These are phyloP conservation scores for Larimichthys polyactis DNA, from an alignment of 2,113 vertebrate species.

Conservation along the genomic window DNA sequence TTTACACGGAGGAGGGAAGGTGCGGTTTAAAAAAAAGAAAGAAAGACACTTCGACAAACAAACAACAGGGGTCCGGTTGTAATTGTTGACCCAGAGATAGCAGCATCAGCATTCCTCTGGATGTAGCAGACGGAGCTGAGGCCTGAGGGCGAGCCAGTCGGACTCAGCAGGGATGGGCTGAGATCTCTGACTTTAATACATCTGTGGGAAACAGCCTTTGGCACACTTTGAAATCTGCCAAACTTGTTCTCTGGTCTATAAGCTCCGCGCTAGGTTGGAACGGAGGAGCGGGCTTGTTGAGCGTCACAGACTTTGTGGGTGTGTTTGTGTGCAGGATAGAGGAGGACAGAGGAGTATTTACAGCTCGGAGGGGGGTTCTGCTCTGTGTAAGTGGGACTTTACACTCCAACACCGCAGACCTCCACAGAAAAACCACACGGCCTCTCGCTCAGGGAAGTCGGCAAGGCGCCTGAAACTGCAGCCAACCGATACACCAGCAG, in stretches of 20 bases:
- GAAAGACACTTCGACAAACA: slow-evolving; percentile 46
- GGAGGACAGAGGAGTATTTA: slow-evolving; percentile 72
- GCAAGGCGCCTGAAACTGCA: background rate
- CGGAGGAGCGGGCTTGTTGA: slow-evolving; percentile 57
- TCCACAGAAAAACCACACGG: slow-evolving; percentile 46
- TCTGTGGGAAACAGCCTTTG: slow-evolving; percentile 61
- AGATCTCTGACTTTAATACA: slow-evolving; percentile 50
- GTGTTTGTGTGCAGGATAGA: slow-evolving; percentile 46
- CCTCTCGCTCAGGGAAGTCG: background rate
- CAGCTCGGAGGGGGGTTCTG: slow-evolving; percentile 74
- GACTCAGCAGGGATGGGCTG: slow-evolving; percentile 39
- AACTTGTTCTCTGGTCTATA: slow-evolving; percentile 78
- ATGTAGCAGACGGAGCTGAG: slow-evolving; percentile 39
- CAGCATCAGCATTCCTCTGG: slow-evolving; percentile 60
- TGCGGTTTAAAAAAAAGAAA: background rate
- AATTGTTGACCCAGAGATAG: slow-evolving; percentile 57
- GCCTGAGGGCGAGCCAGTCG: slow-evolving; percentile 40
- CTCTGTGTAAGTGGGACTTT: slow-evolving; percentile 73
- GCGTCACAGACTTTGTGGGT: slow-evolving; percentile 67
- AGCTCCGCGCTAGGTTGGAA: slow-evolving; percentile 79
- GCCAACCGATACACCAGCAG: background rate
- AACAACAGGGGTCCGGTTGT: slow-evolving; percentile 46
- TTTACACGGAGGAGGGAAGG: background rate
- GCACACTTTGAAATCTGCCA: slow-evolving; percentile 80
- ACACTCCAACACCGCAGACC: slow-evolving; percentile 54